Base-by-base conservation (phyloP, 2,888 invertebrate species). In the Choreutis nemorana region DNA sequence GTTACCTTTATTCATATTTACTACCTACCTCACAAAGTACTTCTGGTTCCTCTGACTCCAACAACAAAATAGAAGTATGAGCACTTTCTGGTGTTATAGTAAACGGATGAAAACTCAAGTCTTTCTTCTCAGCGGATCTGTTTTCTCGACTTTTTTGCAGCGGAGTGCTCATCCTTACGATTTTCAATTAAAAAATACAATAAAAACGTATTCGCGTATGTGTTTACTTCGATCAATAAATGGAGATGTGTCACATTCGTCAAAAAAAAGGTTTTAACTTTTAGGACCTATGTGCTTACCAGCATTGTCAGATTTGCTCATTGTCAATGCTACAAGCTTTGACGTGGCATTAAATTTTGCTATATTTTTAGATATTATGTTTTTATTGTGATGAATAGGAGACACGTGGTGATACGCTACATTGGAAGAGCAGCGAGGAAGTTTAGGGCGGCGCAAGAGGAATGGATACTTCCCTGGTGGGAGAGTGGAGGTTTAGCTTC, bases 391-490 rank as follows among this genome's bases (percentile, higher is more conserved):
- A 73, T 70, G 72, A 45, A 55, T 58, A 68, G 57, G 45, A 61
- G 51, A 51, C 75, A 66, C 41, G 51, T 70, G 48, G 45, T 72
- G 8, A 54, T 64, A 31, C 54, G 68, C 37, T 50, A 51, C 5
- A 39, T 77, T 40, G 61, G 66, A 24, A 37, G 41, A 25, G 40
- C 66, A 28, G 78, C 77, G 20, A 55, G 71, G 29, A 72, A 62
- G 41, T 77, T 73, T 32, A 55, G 78, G 40, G 50, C 56, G 3
- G 39, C 68, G 6, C 71, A 78, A 39, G 78, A 78, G 42, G 55
- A 59, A 43, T 78, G 75, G 71, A 58, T 77, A 21, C 39, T 73
- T 21, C 73, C 77, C 2, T 75, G 72, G 70, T 75, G 75, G 72
- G 67, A 65, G 0, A 60, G 61, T 36, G 70, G 73, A 1, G 57